These are phyloP conservation scores for Solenopsis invicta DNA, from an alignment of 1,140 invertebrate species.

Conservation along the genomic window DNA sequence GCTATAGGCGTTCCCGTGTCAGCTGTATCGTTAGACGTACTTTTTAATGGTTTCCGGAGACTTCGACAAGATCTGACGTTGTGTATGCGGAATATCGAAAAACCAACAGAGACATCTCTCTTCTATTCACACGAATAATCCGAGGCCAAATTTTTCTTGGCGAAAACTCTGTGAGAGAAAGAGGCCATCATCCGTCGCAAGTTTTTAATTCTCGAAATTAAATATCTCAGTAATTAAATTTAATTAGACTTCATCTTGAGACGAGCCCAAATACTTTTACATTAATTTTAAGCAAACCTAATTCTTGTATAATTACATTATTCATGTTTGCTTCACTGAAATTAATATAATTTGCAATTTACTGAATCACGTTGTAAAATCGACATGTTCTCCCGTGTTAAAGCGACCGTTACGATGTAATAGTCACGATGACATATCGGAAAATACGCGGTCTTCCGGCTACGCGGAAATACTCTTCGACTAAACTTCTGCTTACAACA, in stretches of 20 bases:
- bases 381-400: neutral
- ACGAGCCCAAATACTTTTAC: neutral
- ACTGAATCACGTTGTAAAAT: neutral
- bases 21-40: neutral
- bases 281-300: constrained; percentile 10
- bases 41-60: neutral
- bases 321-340: neutral
- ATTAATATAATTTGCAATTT: neutral
- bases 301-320: neutral
- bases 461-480: neutral
- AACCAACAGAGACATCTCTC: neutral
- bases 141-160: neutral
- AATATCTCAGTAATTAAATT: constrained; percentile 36
- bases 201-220: constrained; percentile 26
- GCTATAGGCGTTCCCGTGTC: constrained; percentile 36
- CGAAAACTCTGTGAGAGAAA: neutral
- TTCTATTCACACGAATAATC: neutral
- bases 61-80: neutral
- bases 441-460: neutral
- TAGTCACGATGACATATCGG: neutral
- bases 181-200: neutral
- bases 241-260: neutral
- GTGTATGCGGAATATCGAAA: neutral
- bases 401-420: neutral
- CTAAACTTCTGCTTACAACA: neutral